Percentiles rank a stretch among this genome's conserved stretches.
These are phyloP conservation scores for Megathymus violae DNA, from an alignment of 1,140 invertebrate species.

Conservation along the genomic window DNA sequence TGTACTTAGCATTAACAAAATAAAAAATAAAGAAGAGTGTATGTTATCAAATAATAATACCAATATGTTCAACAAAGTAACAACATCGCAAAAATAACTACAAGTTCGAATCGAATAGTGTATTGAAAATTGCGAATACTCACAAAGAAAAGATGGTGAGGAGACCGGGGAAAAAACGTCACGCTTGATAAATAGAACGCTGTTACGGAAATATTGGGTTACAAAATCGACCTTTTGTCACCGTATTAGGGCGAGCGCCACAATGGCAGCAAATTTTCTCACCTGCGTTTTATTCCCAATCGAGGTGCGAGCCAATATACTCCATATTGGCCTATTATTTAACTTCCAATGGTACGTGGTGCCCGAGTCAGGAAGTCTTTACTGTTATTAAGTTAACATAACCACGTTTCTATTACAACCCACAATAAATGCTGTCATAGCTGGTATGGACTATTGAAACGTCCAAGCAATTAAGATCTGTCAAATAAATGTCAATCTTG, in stretches of 20 bases:
- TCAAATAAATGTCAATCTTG: no score
- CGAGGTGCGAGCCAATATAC: constrained; percentile 36
- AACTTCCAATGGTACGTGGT: no score
- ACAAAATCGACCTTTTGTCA: constrained; percentile 57
- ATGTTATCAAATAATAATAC: no score
- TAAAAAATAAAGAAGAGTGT: not conserved
- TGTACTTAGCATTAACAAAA: no score
- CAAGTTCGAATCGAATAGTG: not conserved
- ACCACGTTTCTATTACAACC: no score
- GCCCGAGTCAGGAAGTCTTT: not conserved
- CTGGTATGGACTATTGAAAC: no score
- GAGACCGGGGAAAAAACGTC: constrained; percentile 40
- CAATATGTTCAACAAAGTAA: constrained; percentile 7
- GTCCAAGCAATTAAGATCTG: no score
- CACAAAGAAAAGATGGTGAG: constrained; percentile 27
- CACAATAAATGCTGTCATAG: no score
- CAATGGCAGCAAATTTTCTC: constrained; percentile 50
- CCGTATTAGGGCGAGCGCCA: constrained; percentile 42
- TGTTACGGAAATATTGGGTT: constrained; percentile 50
- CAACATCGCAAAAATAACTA: constrained; percentile 8
- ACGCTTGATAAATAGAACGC: constrained; percentile 52
- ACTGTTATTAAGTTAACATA: no score
- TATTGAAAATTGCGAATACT: constrained; percentile 18
- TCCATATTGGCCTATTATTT: constrained; percentile 57
- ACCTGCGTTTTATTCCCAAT: constrained; percentile 43